These are phyloP conservation scores for Anser cygnoides DNA, from an alignment of 2,113 vertebrate species.

Conservation along the genomic window DNA sequence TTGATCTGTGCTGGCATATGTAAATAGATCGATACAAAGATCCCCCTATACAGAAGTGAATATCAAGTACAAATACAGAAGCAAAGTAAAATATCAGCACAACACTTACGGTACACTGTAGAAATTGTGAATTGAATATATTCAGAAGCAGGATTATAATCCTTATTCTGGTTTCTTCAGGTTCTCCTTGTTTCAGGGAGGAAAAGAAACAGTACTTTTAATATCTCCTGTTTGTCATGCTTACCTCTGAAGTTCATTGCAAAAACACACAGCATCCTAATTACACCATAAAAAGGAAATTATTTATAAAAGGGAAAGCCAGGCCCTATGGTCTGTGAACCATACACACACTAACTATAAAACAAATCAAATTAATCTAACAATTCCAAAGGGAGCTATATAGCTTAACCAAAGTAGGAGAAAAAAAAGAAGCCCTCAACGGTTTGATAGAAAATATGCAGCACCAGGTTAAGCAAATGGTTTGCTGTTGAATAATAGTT, in stretches of 20 bases:
- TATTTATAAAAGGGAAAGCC: conserved; percentile 49
- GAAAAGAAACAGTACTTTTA: conserved; percentile 13
- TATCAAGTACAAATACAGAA: neutral
- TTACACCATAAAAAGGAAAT: conserved; percentile 1
- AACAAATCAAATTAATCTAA: conserved; percentile 41
- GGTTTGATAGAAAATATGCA: neutral
- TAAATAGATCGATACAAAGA: neutral
- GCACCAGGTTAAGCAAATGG: neutral
- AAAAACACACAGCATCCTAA: conserved; percentile 8
- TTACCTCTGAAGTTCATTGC: neutral
- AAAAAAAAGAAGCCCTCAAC: neutral
- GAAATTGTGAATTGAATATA: neutral
- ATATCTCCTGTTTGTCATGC: neutral
- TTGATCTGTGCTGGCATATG: neutral
- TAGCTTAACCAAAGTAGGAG: neutral
- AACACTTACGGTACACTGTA: neutral
- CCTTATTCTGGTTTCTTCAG: neutral
- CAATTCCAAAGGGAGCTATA: conserved; percentile 32
- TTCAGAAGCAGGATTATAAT: neutral
- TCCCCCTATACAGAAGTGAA: neutral
- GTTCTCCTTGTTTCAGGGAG: neutral
- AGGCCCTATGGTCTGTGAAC: conserved; percentile 22
- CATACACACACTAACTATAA: conserved; percentile 32
- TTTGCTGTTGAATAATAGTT: neutral
- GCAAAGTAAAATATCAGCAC: neutral